A percentile compares a stretch with the other conserved stretches of the same genome.
Evolutionary conservation across 2,113 vertebrate species (phyloP).

Genomic region (Puffinus mauretanicus): DNA sequence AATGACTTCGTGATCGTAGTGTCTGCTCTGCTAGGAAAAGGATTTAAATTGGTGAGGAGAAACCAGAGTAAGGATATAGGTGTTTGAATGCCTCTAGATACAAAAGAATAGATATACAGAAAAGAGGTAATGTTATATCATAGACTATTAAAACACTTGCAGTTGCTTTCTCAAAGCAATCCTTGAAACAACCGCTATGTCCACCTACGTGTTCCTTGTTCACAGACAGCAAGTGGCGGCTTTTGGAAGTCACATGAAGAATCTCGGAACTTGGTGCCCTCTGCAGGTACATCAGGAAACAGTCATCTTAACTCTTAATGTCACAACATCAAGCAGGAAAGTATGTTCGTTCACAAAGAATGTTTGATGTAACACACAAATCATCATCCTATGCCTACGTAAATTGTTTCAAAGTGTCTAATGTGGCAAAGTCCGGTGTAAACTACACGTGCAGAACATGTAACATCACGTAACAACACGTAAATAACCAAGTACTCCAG

Average conservation of each 20-base stretch:
- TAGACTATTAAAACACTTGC: not conserved
- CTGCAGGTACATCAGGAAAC: not conserved
- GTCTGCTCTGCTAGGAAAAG: not conserved
- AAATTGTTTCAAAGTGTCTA: not conserved
- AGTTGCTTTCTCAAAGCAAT: not conserved
- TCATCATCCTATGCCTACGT: not conserved
- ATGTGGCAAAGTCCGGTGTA: not conserved
- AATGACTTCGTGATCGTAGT: not conserved
- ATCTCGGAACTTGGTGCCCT: not conserved
- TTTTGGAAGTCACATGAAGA: not conserved
- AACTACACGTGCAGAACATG: accelerated
- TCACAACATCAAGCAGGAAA: not conserved
- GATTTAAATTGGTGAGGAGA: not conserved
- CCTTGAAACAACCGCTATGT: accelerated
- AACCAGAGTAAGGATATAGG: not conserved
- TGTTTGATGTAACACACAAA: not conserved
- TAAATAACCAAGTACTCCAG: not conserved
- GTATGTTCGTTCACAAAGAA: not conserved
- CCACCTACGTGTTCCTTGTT: not conserved
- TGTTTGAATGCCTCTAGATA: not conserved
- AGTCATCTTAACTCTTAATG: too few relatives aligned
- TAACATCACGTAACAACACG: not conserved
- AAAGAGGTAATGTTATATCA: not conserved
- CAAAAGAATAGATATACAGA: not conserved
- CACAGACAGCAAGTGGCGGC: not conserved